Evolutionary conservation across 2,113 vertebrate genomes (phyloP), one percentile per base, ranked within the genome.

Genomic region (Poeciliopsis retropinna): DNA sequence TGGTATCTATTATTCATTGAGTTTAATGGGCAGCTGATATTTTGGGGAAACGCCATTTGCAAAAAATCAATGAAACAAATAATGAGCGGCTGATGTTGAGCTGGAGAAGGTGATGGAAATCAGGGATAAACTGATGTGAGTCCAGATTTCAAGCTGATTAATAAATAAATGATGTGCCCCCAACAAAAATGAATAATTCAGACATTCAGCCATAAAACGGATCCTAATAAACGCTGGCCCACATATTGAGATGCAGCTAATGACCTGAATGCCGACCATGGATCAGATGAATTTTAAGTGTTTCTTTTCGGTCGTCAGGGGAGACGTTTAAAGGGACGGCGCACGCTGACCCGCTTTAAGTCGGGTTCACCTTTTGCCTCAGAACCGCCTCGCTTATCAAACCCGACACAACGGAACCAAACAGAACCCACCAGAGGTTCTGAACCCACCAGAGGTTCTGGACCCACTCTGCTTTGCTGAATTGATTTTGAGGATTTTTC

Each of bases 131-230:
- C 82, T 87, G 85, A 88, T 92, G 78, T 82, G 81, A 87, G 80
- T 78, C 84, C 80, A 84, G 80, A 88, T 88, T 91, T 85, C 80
- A 85, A 63, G 72, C 72, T 90, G 79, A 91, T 92, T 88, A 89
- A 91, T 92, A 85, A 90, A 92, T 92, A 87, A 90, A 88, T 91
- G 54, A 91, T 81, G 78, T 84, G 85, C 88, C 87, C 81, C 83
- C 79, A 89, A 91, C 89, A 90, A 87, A 90, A 80, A 89, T 92
- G 66, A 92, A 92, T 91, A 64, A 92, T 92, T 92, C 83, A 92
- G 73, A 70, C 65, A 2, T 51, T 88, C 80, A 78, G 69, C 76
- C 80, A 80, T 86, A 88, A 87, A 81, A 81, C 63, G 80, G 72
- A 79, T 86, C 78, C 80, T 79, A 90, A 92, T 90, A 92, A 88